Base-by-base conservation (phyloP, 2,113 vertebrate genomes). In the Oophaga pumilio region DNA sequence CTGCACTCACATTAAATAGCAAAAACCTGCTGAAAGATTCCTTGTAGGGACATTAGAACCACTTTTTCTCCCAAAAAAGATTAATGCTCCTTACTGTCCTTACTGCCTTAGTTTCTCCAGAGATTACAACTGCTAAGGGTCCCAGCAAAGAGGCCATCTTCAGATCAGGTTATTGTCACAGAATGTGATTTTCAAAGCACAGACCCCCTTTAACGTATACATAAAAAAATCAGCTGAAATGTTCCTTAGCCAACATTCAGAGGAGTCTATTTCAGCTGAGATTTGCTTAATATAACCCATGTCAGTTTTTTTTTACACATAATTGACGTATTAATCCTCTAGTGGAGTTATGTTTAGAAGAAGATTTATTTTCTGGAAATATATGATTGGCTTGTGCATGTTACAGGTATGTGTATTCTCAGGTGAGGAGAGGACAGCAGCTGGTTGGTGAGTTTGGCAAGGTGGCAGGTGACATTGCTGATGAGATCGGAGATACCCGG, bases 391-490 rank as follows among this genome's bases (percentile, higher is more conserved):
- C 57, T 2, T 18, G 57, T 80, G 56, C 24, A 18, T 59, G 53
- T 18, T 8, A 2, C 53, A 57, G 52, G 60, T 82, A 22, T 8
- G 49, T 50, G 60, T 49, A 52, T 24, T 64, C 60, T 66, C 60
- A 66, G 20, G 20, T 66, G 60, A 66, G 79, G 18, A 5, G 22
- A 4, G 66, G 18, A 20, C 18, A 82, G 60, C 60, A 82, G 60
- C 33, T 49, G 60, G 80, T 24, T 24, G 64, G 64, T 69, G 49
- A 68, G 62, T 17, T 50, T 60, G 80, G 26, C 50, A 60, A 68
- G 62, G 62, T 82, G 60, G 80, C 62, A 26, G 43, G 80, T 68
- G 81, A 83, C 62, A 83, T 64, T 69, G 62, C n/a, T 53, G 62
- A 83, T 69, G 81, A 83, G 62, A 53, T 53, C 9, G 60, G 50